Evolutionary conservation across 2,888 invertebrate species (phyloP).

Genomic region (Caenorhabditis uteleia): DNA sequence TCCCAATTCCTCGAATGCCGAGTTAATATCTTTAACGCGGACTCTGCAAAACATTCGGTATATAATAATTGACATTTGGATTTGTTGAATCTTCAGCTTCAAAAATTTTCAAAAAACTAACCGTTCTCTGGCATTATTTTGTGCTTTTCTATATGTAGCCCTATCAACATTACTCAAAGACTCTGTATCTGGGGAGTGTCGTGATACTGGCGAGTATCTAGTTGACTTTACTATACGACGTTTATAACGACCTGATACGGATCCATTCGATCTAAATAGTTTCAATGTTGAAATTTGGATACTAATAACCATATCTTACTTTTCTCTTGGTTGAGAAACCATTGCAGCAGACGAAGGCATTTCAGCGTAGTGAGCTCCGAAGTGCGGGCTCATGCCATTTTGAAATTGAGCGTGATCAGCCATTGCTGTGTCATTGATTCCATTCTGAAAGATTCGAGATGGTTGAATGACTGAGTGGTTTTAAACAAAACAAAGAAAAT

Average conservation of each 20-base stretch:
- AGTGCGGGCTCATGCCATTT: constrained; percentile 12
- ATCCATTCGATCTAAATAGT: no score
- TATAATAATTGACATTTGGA: no score
- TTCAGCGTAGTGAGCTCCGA: constrained; percentile 3
- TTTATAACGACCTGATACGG: background rate
- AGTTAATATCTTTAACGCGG: constrained; percentile 97
- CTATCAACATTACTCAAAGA: constrained; percentile 80
- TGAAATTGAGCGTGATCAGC: constrained; percentile 17
- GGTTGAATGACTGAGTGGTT: no score
- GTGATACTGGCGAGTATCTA: constrained; percentile 32
- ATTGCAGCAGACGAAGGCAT: constrained; percentile 6
- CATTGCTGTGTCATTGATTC: constrained; percentile 9
- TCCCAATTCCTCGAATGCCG: constrained; percentile 95
- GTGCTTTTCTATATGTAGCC: constrained; percentile 93
- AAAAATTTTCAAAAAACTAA: constrained; percentile 69
- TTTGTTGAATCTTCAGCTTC: no score
- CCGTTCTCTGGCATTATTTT: constrained; percentile 98
- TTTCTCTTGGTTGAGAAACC: no score
- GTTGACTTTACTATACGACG: background rate
- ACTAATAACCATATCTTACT: no score
- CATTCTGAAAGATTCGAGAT: constrained; percentile 12
- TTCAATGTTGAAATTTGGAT: no score
- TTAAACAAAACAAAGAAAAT: no score
- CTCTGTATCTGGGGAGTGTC: constrained; percentile 59
- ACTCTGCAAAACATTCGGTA: constrained; percentile 77